Percentiles rank a stretch among this genome's conserved stretches.
phyloP scores from a whole-genome alignment of 2,113 vertebrate species.

The Rousettus leschenaultii region DNA sequence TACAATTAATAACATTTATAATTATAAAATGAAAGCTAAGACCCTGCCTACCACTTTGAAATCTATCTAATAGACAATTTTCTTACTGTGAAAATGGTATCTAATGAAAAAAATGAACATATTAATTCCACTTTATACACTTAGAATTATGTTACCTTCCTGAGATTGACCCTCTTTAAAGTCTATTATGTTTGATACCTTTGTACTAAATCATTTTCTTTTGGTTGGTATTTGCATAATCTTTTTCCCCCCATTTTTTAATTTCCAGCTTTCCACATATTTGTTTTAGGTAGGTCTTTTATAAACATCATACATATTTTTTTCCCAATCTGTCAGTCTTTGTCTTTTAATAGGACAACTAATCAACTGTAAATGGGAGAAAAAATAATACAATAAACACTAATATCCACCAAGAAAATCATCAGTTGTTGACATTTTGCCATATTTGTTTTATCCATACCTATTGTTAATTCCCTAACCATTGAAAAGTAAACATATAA shows the following conservation, averaged over 20 bases:
- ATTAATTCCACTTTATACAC: neutral
- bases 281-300: neutral
- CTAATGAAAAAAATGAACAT: neutral
- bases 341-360: neutral
- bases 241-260: neutral
- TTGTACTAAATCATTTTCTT: neutral
- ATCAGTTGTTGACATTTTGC: neutral
- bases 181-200: neutral
- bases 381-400: neutral
- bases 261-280: neutral
- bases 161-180: neutral
- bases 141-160: neutral
- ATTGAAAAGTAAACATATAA: neutral
- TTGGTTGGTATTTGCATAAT: neutral
- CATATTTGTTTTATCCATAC: neutral
- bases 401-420: neutral
- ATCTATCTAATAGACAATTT: neutral
- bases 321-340: neutral
- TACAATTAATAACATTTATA: neutral
- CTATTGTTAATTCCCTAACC: neutral
- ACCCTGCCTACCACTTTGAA: neutral
- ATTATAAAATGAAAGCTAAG: neutral
- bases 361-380: neutral
- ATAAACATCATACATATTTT: neutral
- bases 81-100: neutral